Evolutionary conservation across 2,797 vertebrate genomes (phyloP).

Genomic region (Onychomys arenicola): DNA sequence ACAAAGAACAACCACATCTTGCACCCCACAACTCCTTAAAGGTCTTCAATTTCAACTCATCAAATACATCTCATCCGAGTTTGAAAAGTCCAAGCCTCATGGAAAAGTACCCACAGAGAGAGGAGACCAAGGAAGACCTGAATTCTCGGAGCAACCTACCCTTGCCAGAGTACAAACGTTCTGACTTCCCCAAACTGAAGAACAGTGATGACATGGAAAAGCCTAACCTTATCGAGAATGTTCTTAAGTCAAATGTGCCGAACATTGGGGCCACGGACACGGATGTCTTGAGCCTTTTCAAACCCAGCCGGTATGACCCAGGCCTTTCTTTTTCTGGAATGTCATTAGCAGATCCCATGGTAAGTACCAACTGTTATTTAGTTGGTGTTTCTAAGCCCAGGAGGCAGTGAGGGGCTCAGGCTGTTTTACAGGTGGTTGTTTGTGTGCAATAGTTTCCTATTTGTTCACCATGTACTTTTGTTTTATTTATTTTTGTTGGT

Average conservation of each 20-base stretch:
- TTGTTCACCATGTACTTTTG: not conserved
- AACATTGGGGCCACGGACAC: conserved; percentile 82
- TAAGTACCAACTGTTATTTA: conserved; percentile 82
- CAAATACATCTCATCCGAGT: conserved; percentile 86
- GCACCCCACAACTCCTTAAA: conserved; percentile 51
- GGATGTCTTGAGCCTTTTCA: conserved; percentile 84
- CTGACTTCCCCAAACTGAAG: conserved; percentile 68
- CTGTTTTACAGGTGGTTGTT: not conserved
- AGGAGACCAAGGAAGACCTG: conserved; percentile 84
- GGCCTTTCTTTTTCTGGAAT: conserved; percentile 80
- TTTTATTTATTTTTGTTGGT: not conserved
- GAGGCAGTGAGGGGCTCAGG: not conserved
- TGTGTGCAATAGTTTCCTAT: not conserved
- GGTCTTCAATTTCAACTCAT: conserved; percentile 79
- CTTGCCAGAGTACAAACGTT: conserved; percentile 62
- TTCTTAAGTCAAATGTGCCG: conserved; percentile 57
- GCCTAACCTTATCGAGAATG: conserved; percentile 19
- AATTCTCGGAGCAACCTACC: conserved; percentile 72
- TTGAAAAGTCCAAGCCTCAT: conserved; percentile 89
- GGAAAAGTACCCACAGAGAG: conserved; percentile 90
- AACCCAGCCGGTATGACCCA: conserved; percentile 83
- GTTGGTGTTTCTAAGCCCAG: not conserved
- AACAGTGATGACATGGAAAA: conserved; percentile 28
- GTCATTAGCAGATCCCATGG: conserved; percentile 86
- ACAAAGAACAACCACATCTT: conserved; percentile 50